Evolutionary conservation across 2,113 vertebrate genomes (phyloP).

Genomic region (Callopanchax toddi): DNA sequence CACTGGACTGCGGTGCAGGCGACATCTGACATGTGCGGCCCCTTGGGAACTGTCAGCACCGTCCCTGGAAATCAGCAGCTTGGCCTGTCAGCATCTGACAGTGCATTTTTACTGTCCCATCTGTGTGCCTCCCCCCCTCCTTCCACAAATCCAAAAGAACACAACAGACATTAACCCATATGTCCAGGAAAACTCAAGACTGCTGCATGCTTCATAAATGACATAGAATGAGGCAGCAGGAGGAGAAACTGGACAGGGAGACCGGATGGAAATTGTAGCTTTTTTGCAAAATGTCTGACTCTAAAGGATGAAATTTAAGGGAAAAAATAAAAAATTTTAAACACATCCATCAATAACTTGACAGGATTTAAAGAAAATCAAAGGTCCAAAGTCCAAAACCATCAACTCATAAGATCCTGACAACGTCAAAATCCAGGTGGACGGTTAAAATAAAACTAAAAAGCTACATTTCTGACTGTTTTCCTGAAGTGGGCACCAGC

Average conservation of each 20-base stretch:
- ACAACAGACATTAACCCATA: slow-evolving; percentile 9
- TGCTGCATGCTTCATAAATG: slow-evolving; percentile 7
- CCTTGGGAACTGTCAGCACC: slow-evolving; percentile 54
- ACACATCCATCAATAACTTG: slow-evolving; percentile 20
- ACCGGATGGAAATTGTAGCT: slow-evolving; percentile 34
- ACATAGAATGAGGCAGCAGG: not conserved
- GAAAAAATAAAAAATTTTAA: slow-evolving; percentile 25
- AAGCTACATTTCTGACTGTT: slow-evolving; percentile 42
- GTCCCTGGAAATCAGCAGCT: slow-evolving; percentile 39
- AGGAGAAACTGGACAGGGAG: slow-evolving; percentile 9
- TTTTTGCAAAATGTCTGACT: slow-evolving; percentile 18
- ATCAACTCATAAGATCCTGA: too few species aligned
- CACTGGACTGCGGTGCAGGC: slow-evolving; percentile 43
- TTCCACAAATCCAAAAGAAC: slow-evolving; percentile 17
- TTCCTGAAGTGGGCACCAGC: slow-evolving; percentile 41
- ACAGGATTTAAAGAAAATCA: slow-evolving; percentile 27
- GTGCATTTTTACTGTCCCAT: slow-evolving; percentile 43
- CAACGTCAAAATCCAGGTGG: too few species aligned
- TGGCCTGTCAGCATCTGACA: slow-evolving; percentile 38
- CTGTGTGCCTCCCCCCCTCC: not conserved
- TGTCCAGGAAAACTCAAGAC: slow-evolving; percentile 7
- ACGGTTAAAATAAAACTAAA: slow-evolving; percentile 37
- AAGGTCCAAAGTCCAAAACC: slow-evolving; percentile 17
- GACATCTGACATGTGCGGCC: slow-evolving; percentile 58
- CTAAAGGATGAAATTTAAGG: slow-evolving; percentile 21